Evolutionary conservation across 2,797 vertebrate species (phyloP).

Genomic region (Enoplosus armatus): DNA sequence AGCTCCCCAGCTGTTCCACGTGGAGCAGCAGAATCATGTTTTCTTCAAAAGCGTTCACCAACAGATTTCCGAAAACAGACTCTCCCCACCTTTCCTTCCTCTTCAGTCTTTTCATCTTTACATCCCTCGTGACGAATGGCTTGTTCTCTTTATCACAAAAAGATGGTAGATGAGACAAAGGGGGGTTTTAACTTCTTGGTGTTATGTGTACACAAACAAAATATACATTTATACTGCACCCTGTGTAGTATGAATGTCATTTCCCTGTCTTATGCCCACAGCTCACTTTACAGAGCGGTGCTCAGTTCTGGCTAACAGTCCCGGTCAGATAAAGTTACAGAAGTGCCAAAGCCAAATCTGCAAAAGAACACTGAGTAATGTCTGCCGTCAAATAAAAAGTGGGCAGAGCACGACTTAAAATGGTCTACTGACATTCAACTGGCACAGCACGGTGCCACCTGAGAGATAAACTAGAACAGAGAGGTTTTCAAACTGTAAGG

Average conservation of each 20-base stretch:
- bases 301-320: slow-evolving; percentile 10
- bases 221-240: background rate
- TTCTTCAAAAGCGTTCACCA: slow-evolving; percentile 35
- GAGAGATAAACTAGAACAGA: slow-evolving; percentile 11
- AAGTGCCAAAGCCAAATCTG: slow-evolving; percentile 15
- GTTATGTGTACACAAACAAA: slow-evolving; percentile 9
- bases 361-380: slow-evolving; percentile 26
- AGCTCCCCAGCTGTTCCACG: slow-evolving; percentile 38
- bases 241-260: background rate
- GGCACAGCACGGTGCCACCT: background rate
- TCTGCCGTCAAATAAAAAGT: slow-evolving; percentile 25
- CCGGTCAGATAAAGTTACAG: background rate
- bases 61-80: slow-evolving; percentile 47
- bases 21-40: slow-evolving; percentile 32
- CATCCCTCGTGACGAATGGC: slow-evolving; percentile 13
- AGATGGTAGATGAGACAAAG: background rate
- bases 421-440: background rate
- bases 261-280: slow-evolving; percentile 1
- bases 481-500: background rate
- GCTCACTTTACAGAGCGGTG: slow-evolving; percentile 21
- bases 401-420: background rate
- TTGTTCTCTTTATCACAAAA: slow-evolving; percentile 1
- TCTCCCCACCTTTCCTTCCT: slow-evolving; percentile 20
- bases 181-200: background rate
- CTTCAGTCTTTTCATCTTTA: slow-evolving; percentile 48